phyloP scores from a whole-genome alignment of 2,888 invertebrate genomes.

The Anthrax anthrax region DNA sequence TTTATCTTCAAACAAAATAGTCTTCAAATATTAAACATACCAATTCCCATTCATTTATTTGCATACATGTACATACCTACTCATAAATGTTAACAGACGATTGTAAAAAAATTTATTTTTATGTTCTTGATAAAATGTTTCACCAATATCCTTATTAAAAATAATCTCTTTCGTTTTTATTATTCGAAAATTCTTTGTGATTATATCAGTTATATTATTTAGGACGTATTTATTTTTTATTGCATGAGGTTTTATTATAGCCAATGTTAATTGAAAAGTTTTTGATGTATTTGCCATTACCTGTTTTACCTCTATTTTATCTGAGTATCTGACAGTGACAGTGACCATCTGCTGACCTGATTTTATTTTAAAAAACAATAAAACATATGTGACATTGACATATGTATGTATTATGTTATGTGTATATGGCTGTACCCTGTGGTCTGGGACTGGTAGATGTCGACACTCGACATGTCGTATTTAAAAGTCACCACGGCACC shows the following conservation, averaged over 20 bases:
- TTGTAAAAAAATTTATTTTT: constrained; percentile 69
- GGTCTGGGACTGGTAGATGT: too few species aligned
- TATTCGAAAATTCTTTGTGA: constrained; percentile 57
- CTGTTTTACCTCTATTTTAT: too few species aligned
- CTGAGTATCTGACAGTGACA: too few species aligned
- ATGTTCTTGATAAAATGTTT: constrained; percentile 72
- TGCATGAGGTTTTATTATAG: constrained; percentile 76
- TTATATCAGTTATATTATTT: constrained; percentile 50
- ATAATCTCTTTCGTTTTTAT: constrained; percentile 50
- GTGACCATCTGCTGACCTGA: too few species aligned
- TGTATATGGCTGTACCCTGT: too few species aligned
- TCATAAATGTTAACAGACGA: constrained; percentile 67
- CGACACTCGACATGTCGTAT: too few species aligned
- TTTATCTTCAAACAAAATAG: background rate
- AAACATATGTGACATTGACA: too few species aligned
- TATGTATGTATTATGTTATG: too few species aligned
- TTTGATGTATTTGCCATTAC: background rate
- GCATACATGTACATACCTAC: constrained; percentile 39
- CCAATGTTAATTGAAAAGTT: constrained; percentile 54
- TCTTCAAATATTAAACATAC: background rate
- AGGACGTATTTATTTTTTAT: constrained; percentile 60
- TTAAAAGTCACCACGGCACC: too few species aligned
- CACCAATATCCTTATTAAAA: constrained; percentile 48
- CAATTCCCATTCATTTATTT: background rate
- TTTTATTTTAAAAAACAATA: too few species aligned